Conservation (phyloP, 2,888 invertebrate genomes). For the Drosophila seclusa region DNA sequence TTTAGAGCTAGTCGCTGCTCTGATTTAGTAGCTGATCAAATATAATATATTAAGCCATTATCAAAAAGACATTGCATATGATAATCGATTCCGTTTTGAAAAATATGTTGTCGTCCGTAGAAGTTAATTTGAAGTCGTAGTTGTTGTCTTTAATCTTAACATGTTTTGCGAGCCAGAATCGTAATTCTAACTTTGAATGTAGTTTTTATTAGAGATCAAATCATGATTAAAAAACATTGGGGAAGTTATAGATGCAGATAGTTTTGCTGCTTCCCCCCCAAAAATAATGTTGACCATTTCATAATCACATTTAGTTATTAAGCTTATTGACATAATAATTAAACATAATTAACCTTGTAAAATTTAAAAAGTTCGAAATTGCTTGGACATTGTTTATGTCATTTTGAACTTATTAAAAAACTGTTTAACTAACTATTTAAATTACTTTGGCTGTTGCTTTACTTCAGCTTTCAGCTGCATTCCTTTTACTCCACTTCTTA, state of each 20-base stretch:
- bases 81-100: neutral
- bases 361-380: neutral
- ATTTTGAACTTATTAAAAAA: neutral
- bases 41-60: neutral
- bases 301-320: neutral
- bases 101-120: fast-evolving
- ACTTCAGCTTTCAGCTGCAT: neutral
- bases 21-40: neutral
- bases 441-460: neutral
- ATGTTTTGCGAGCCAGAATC: too few relatives aligned
- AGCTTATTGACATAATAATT: neutral
- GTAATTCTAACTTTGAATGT: neutral
- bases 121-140: neutral
- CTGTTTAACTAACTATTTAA: neutral
- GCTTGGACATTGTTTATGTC: neutral
- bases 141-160: neutral
- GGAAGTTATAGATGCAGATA: neutral
- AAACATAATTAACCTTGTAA: neutral
- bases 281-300: fast-evolving
- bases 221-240: neutral
- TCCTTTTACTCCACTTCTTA: neutral
- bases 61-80: neutral
- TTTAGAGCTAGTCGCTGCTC: neutral
- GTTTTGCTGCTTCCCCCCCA: neutral
- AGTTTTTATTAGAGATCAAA: neutral